These are phyloP conservation scores for Ophioninae sp. DNA, from an alignment of 2,888 invertebrate species.

Conservation along the genomic window DNA sequence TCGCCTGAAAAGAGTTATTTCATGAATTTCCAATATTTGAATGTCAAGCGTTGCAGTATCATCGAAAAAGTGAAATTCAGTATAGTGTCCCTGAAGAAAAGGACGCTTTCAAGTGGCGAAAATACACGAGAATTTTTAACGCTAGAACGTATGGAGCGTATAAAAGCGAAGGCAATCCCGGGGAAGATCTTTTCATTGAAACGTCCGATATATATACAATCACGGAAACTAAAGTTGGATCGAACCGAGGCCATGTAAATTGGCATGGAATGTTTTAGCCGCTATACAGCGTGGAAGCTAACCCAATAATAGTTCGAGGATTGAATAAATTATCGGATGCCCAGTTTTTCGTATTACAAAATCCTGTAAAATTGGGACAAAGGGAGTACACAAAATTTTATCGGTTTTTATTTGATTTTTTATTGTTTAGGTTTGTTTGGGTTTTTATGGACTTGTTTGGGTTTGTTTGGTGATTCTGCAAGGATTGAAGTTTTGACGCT, in stretches of 20 bases:
- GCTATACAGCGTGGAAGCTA: neutral
- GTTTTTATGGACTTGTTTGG: too few species aligned
- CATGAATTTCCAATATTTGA: neutral
- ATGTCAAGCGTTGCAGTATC: neutral
- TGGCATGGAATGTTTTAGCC: neutral
- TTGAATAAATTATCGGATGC: neutral
- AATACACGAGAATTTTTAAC: neutral
- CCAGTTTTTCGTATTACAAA: neutral
- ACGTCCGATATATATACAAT: neutral
- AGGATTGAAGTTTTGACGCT: too few species aligned
- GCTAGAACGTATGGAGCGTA: neutral
- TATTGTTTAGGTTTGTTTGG: too few species aligned
- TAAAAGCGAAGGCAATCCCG: neutral
- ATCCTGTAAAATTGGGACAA: neutral
- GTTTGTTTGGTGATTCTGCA: too few species aligned
- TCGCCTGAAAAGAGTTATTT: neutral
- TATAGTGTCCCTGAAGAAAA: neutral
- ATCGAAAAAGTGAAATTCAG: neutral
- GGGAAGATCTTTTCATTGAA: neutral
- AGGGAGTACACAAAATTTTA: too few species aligned
- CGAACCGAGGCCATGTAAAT: constrained; percentile 1
- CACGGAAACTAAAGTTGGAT: neutral
- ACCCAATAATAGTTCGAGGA: neutral
- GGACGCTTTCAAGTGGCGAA: neutral
- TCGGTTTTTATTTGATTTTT: too few species aligned